Conservation (phyloP, 2,888 invertebrate species). For the Drosophila prolongata region DNA sequence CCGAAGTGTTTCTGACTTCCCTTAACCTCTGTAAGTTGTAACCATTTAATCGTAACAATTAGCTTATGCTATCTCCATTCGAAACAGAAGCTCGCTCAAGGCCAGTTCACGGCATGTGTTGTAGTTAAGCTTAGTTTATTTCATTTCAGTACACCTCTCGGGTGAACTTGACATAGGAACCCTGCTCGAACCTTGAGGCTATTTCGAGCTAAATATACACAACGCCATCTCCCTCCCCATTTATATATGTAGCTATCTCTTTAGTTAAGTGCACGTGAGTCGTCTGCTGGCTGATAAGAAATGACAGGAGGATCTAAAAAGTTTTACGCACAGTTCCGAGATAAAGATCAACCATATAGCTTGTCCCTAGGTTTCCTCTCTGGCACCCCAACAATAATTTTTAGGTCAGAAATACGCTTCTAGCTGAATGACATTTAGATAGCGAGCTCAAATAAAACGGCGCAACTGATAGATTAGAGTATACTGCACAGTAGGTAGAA, state of each 20-base stretch:
- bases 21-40: conserved; percentile 7
- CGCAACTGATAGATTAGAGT: conserved; percentile 16
- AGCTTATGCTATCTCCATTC: conserved; percentile 14
- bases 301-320: neutral
- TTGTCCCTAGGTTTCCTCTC: neutral
- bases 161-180: conserved; percentile 39
- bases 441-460: neutral
- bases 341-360: neutral
- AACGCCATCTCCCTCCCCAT: neutral
- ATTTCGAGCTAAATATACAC: conserved; percentile 21
- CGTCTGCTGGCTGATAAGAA: neutral
- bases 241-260: neutral
- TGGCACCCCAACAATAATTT: neutral
- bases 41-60: conserved; percentile 21
- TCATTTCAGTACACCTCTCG: conserved; percentile 3
- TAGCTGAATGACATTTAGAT: conserved; percentile 18
- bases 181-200: conserved; percentile 20
- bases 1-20: neutral
- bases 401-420: neutral
- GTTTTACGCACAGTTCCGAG: neutral
- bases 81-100: conserved; percentile 11
- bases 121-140: conserved; percentile 23
- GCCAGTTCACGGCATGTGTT: conserved; percentile 16
- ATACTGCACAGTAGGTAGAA: conserved; percentile 21
- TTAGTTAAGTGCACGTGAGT: conserved; percentile 8